Evolutionary conservation across 2,888 invertebrate species (phyloP), one percentile per base, ranked within the genome.

Genomic region (Serrognathus titanus): DNA sequence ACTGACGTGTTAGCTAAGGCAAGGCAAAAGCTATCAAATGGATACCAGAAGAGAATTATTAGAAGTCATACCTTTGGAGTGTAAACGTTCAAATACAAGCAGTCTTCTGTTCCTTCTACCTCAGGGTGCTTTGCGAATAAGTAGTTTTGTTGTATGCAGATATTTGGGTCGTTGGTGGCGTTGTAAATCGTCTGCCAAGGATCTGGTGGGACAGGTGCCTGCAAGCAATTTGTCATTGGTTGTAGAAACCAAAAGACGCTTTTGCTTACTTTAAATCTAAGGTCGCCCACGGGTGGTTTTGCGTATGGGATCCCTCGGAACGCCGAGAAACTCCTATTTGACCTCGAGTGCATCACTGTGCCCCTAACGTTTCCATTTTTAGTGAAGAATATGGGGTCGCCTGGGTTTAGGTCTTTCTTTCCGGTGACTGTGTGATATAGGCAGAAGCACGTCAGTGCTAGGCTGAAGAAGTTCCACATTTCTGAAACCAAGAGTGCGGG

Each of bases 81-180:
- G 64, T 79, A 81, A 1, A 82, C 72, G 63, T 82, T 81, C 31
- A 82, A 58, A 59, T 80, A 81, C 6, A 82, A 71, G 45, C 82
- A 82, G 63, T 82, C 81, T 65, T 82, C 82, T 9, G 69, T 68
- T 1, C 82, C 82, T 45, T 65, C 65, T 0, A 79, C 67, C 20
- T 47, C 13, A 0, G 74, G 72, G 52, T 69, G 51, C 13, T 55
- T 51, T 8, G 60, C 51, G 46, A 72, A 62, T 2, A 80, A 58
- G 55, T 76, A 78, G 62, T 78, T 77, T 62, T 79, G 80, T 64
- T 82, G 81, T 12, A 79, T 68, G 51, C 82, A 82, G 10, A 68
- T 64, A 0, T 75, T 64, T 13, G 71, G 74, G 4, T 79, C 71
- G 31, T 63, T 45, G 0, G 67, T 75, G 0, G 78, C 78, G 58